These are phyloP conservation scores for Caenorhabditis parvicauda DNA, from an alignment of 2,888 invertebrate genomes.

Conservation along the genomic window DNA sequence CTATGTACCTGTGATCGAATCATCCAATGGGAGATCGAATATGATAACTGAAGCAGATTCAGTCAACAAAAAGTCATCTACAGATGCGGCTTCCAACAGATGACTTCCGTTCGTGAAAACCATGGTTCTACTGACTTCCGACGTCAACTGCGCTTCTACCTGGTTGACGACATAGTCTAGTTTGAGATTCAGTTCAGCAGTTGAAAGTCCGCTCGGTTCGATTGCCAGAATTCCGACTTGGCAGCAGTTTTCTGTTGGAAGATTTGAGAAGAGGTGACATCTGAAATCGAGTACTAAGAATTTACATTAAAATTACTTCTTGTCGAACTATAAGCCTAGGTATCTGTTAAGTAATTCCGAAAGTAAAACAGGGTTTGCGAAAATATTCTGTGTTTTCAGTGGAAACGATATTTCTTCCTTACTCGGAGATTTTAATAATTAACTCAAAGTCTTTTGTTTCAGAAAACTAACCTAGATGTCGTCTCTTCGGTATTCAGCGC, in stretches of 20 bases:
- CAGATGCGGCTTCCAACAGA: slow-evolving; percentile 32
- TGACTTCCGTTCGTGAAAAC: slow-evolving; percentile 51
- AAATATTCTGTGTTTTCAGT: not conserved
- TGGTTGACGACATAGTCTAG: slow-evolving; percentile 23
- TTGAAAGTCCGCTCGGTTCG: slow-evolving; percentile 18
- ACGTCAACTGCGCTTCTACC: slow-evolving; percentile 18
- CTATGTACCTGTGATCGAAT: slow-evolving; percentile 45
- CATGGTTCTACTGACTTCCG: slow-evolving; percentile 20
- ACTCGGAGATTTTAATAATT: not conserved
- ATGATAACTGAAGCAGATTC: slow-evolving; percentile 42
- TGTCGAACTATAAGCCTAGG: too few relatives aligned
- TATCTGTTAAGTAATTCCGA: too few relatives aligned
- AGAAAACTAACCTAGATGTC: slow-evolving; percentile 9
- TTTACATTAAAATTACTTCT: too few relatives aligned
- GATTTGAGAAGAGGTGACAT: slow-evolving; percentile 44
- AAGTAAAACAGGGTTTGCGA: too few relatives aligned
- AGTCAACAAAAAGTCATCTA: slow-evolving; percentile 47
- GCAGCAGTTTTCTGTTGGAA: slow-evolving; percentile 48
- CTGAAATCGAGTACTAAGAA: too few relatives aligned
- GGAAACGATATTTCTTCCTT: not conserved
- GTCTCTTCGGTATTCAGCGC: slow-evolving; percentile 29
- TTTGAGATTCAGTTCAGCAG: slow-evolving; percentile 11
- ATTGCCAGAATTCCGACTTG: slow-evolving; percentile 35
- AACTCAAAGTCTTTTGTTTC: too few relatives aligned
- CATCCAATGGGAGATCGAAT: slow-evolving; percentile 35